Base-by-base conservation (phyloP, 2,888 invertebrate genomes). In the Polydrusus pterygomalis region DNA sequence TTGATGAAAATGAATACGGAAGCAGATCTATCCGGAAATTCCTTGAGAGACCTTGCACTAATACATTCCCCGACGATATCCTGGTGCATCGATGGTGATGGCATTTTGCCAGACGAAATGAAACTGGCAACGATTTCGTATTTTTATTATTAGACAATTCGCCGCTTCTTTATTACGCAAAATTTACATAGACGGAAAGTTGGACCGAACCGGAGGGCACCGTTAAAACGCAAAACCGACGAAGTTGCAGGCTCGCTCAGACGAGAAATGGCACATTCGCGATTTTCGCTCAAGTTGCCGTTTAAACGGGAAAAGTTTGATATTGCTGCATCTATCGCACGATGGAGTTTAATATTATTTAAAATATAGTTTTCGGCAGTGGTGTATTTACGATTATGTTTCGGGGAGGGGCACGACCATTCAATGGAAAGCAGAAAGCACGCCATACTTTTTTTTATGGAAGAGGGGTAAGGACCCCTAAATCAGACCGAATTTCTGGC, bases 81-180 rank as follows among this genome's bases (percentile, higher is more conserved):
- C 77, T 73, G 79, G 69, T 78, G 80, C 81, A 80, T 68, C 71
- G 75, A 63, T 68, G 73, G 77, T 80, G 73, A 75, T 80, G 81
- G 81, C 81, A 80, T 62, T 77, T 72, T 78, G 81, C 81, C 81
- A 81, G 77, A 78, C 78, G 80, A 78, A 80, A 81, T 80, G 74
- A 65, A 70, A 69, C 77, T 73, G 69, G 72, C 70, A 63, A 73
- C 56, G 73, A 73, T 73, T 82, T 80, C 81, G 81, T 80, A 81
- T 82, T 82, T 82, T 82, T 82, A 82, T 82, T 82, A 82, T 81
- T 80, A 81, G 82, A 80, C 82, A 79, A 81, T 82, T 80, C 79
- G 79, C 79, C 83, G 83, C 81, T 82, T 82, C 82, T 83, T 83
- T 83, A 83, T 83, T 83, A 80, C 80, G 80, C 79, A 72, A 80